phyloP scores from a whole-genome alignment of 2,888 invertebrate species.

The Mechanitis messenoides region DNA sequence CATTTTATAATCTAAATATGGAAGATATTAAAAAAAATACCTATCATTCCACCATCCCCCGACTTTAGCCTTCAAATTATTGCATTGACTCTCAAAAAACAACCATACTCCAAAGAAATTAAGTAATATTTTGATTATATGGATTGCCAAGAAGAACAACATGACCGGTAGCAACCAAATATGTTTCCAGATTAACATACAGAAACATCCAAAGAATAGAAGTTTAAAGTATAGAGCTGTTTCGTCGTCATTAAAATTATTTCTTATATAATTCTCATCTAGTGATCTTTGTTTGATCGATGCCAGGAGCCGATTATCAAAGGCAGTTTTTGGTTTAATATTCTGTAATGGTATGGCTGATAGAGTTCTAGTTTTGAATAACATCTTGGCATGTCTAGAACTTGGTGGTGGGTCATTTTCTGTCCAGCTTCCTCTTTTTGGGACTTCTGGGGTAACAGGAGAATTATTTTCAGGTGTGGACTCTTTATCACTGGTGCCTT shows the following conservation, averaged over 20 bases:
- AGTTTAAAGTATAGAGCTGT: conserved; percentile 85
- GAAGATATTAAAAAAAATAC: conserved; percentile 34
- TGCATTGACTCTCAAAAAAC: conserved; percentile 65
- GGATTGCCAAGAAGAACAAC: conserved; percentile 85
- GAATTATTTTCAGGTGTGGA: conserved; percentile 56
- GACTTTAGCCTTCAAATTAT: conserved; percentile 54
- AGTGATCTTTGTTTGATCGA: conserved; percentile 63
- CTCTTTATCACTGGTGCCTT: conserved; percentile 51
- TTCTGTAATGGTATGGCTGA: conserved; percentile 63
- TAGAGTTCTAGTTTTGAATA: conserved; percentile 66
- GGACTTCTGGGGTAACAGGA: conserved; percentile 50
- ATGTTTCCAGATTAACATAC: conserved; percentile 91
- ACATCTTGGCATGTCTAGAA: conserved; percentile 60
- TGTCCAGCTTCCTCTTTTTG: conserved; percentile 56
- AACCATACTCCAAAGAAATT: conserved; percentile 72
- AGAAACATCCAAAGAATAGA: conserved; percentile 87
- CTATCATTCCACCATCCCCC: conserved; percentile 80
- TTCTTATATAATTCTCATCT: conserved; percentile 66
- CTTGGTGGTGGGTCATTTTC: conserved; percentile 47
- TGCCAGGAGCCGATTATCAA: conserved; percentile 58
- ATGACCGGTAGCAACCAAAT: conserved; percentile 88
- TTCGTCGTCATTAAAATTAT: conserved; percentile 70
- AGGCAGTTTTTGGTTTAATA: conserved; percentile 49
- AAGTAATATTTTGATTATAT: conserved; percentile 74
- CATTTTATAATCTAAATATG: too few relatives aligned